Percentiles rank a stretch among this genome's conserved stretches.
phyloP scores from a whole-genome alignment of 2,888 invertebrate species.

The Elmis aenea region DNA sequence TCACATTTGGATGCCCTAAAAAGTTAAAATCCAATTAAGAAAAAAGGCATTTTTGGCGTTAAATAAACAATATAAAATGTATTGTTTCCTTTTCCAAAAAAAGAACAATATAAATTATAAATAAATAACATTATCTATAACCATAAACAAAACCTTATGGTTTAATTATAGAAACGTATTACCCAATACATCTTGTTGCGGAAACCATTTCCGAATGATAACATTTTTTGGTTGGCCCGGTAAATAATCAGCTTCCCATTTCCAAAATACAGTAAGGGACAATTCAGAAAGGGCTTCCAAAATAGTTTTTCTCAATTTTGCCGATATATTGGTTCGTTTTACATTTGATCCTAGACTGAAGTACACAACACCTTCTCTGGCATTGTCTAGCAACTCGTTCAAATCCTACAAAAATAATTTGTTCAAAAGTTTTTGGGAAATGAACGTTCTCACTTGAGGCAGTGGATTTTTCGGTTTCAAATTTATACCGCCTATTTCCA shows the following conservation, averaged over 20 bases:
- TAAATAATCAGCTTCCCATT: slow-evolving; percentile 42
- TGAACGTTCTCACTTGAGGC: slow-evolving; percentile 29
- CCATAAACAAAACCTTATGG: background rate
- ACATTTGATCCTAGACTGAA: slow-evolving; percentile 47
- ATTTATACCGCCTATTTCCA: slow-evolving; percentile 34
- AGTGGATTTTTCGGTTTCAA: slow-evolving; percentile 30
- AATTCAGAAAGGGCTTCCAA: slow-evolving; percentile 40
- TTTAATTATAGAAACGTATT: slow-evolving; percentile 4
- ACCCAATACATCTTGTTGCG: slow-evolving; percentile 48
- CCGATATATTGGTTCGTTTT: slow-evolving; percentile 39
- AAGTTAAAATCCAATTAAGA: background rate
- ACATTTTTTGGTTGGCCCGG: slow-evolving; percentile 42
- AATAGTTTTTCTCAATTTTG: slow-evolving; percentile 34
- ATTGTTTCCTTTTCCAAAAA: too few species aligned
- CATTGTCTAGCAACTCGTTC: slow-evolving; percentile 36
- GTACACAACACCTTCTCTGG: slow-evolving; percentile 41
- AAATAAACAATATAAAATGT: too few species aligned
- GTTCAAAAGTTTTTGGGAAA: background rate
- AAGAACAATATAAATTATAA: too few species aligned
- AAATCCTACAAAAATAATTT: slow-evolving; percentile 34
- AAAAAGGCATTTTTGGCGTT: too few species aligned
- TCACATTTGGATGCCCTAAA: slow-evolving; percentile 23
- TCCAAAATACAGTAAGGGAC: slow-evolving; percentile 46
- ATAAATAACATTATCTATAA: background rate
- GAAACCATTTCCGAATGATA: slow-evolving; percentile 46